These are phyloP conservation scores for Solenodon paradoxus DNA, from an alignment of 2,113 vertebrate species.

Conservation along the genomic window DNA sequence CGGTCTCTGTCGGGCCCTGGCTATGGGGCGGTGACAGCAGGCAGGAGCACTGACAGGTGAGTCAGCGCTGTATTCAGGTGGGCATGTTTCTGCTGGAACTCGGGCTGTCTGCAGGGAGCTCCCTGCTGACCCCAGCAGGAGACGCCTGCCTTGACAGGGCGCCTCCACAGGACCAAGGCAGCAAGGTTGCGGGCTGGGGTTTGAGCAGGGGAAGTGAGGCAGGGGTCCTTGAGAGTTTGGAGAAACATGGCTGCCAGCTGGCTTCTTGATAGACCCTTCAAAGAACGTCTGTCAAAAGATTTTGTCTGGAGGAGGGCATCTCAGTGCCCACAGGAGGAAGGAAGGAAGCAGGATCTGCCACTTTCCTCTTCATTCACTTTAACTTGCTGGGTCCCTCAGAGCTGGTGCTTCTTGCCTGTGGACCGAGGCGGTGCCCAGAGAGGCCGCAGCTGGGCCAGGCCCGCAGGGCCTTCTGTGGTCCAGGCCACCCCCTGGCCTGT, in stretches of 20 bases:
- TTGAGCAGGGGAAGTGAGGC: neutral
- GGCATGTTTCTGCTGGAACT: neutral
- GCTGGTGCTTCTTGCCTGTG: neutral
- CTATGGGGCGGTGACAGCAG: slow-evolving; percentile 53
- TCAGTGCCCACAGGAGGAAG: neutral
- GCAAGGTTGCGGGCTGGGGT: neutral
- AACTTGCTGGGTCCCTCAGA: neutral
- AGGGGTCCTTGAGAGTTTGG: neutral
- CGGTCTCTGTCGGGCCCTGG: slow-evolving; percentile 80
- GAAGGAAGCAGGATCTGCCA: neutral
- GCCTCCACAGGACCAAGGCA: neutral
- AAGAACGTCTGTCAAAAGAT: neutral
- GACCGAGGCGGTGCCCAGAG: neutral
- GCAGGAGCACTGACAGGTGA: slow-evolving; percentile 78
- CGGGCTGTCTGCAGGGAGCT: neutral
- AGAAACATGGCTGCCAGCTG: neutral
- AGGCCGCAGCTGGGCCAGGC: neutral
- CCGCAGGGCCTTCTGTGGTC: neutral
- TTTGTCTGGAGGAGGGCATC: neutral
- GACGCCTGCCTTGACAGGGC: neutral
- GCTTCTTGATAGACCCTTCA: neutral
- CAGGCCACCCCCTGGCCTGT: neutral
- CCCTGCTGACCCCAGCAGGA: neutral
- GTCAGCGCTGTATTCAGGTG: neutral
- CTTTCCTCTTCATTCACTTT: neutral